A percentile compares a stretch with the other conserved stretches of the same genome.
phyloP scores from a whole-genome alignment of 2,888 invertebrate genomes.

The Sycophila texana region DNA sequence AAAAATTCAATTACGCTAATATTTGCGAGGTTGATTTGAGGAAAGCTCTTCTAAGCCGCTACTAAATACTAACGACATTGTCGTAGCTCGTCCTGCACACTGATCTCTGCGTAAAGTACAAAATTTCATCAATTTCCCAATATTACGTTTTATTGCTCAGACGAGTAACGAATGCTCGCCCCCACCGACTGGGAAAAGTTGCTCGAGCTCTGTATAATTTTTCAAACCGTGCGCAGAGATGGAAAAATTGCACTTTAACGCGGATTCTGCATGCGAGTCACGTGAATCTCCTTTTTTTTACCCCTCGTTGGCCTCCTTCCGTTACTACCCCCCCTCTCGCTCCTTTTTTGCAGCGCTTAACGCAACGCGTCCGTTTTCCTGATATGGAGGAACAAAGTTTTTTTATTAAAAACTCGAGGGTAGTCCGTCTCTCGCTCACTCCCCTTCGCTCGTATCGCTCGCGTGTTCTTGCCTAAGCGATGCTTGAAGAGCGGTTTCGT shows the following conservation, averaged over 20 bases:
- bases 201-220: constrained; percentile 18
- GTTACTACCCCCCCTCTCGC: too few species aligned
- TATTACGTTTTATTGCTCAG: constrained; percentile 16
- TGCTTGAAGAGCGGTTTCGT: too few species aligned
- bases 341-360: background rate
- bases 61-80: too few species aligned
- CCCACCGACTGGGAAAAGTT: background rate
- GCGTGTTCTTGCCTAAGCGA: too few species aligned
- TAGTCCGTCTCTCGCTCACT: constrained; percentile 15
- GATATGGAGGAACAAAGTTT: constrained; percentile 42
- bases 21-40: too few species aligned
- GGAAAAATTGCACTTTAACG: constrained; percentile 29
- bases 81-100: too few species aligned
- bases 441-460: too few species aligned
- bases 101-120: too few species aligned
- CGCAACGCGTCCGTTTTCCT: constrained; percentile 14
- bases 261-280: constrained; percentile 34
- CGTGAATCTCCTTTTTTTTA: constrained; percentile 13
- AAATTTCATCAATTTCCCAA: constrained; percentile 23
- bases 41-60: too few species aligned
- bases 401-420: constrained; percentile 40
- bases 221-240: constrained; percentile 14
- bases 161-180: constrained; percentile 4
- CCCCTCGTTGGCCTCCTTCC: constrained; percentile 3
- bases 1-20: too few species aligned